Conservation (phyloP, 2,888 invertebrate species). For the Diaphora mendica region DNA sequence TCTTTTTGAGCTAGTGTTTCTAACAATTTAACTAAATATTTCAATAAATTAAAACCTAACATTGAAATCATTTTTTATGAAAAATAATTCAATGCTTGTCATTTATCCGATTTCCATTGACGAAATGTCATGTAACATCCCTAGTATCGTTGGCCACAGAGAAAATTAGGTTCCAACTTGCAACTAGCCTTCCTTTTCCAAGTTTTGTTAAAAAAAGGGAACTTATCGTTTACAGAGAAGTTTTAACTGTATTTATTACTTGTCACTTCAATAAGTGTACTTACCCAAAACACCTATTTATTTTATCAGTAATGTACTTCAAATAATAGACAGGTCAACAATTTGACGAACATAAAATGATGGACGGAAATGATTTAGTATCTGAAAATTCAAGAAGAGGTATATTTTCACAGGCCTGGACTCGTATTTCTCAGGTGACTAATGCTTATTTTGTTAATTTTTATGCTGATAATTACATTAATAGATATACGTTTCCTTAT, state of each 20-base stretch:
- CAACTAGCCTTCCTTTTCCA: constrained; percentile 43
- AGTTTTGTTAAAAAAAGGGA: constrained; percentile 36
- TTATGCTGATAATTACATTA: constrained; percentile 6
- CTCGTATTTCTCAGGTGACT: constrained; percentile 89
- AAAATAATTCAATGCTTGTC: too few relatives aligned
- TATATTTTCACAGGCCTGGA: constrained; percentile 89
- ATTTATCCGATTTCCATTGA: not conserved
- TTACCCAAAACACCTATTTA: constrained; percentile 30
- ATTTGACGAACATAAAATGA: constrained; percentile 77
- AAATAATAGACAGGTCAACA: constrained; percentile 47
- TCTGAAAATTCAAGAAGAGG: constrained; percentile 87
- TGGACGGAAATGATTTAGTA: constrained; percentile 90
- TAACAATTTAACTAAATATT: not conserved
- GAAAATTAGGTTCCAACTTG: constrained; percentile 49
- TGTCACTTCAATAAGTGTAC: constrained; percentile 47
- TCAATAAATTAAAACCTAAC: not conserved
- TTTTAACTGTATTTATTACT: constrained; percentile 37
- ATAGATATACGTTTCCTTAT: constrained; percentile 23
- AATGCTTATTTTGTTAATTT: constrained; percentile 28
- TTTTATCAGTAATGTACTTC: constrained; percentile 58
- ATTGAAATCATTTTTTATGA: not conserved
- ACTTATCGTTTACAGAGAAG: constrained; percentile 32
- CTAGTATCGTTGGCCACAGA: constrained; percentile 33
- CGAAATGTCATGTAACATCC: constrained; percentile 19
- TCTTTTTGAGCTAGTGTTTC: too few relatives aligned